Base-by-base conservation (phyloP, 2,888 invertebrate genomes). In the Agrochola circellaris region DNA sequence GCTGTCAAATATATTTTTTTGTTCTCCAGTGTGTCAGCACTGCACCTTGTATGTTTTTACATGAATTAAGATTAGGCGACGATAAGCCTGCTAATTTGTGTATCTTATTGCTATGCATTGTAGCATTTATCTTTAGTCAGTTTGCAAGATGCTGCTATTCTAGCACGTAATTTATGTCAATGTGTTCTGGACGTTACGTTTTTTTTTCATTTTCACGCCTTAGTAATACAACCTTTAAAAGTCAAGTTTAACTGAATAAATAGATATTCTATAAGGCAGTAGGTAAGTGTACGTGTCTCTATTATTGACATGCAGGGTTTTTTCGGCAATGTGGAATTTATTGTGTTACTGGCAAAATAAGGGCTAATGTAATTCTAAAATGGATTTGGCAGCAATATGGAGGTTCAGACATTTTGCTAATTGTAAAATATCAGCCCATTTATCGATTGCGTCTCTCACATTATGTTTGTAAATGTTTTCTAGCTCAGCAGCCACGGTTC, bases 41-140 rank as follows among this genome's bases (percentile, higher is more conserved):
- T 87, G 82, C 87, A 89, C 79, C 80, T 85, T 86, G 83, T 85
- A 79, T 77, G 75, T 76, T 78, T 81, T 87, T 79, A 82, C 83
- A 87, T 86, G 86, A 85, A 89, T 89, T 90, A 85, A 87, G 88
- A 89, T 89, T 86, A 88, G 86, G 77, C 45, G 87, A 89, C 81
- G 86, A 88, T 84, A 78, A 80, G 76, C 75, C 79, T 79, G 72
- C 81, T 89, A 81, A 82, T 87, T 79, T 87, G 74, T 82, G 81
- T 80, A 82, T 78, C 42, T 75, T 81, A 68, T 75, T 79, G 66
- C 69, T 77, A 79, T 82, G 75, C 82, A 84, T 83, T 87, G 80
- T 80, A 73, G 75, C 51, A 84, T 79, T 79, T 81, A 73, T 83
- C 78, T 79, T 75, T 75, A 79, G 66, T 79, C 62, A 76, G 78